These are phyloP conservation scores for Erythrocercus mccallii DNA, from an alignment of 2,113 vertebrate species.

Conservation along the genomic window DNA sequence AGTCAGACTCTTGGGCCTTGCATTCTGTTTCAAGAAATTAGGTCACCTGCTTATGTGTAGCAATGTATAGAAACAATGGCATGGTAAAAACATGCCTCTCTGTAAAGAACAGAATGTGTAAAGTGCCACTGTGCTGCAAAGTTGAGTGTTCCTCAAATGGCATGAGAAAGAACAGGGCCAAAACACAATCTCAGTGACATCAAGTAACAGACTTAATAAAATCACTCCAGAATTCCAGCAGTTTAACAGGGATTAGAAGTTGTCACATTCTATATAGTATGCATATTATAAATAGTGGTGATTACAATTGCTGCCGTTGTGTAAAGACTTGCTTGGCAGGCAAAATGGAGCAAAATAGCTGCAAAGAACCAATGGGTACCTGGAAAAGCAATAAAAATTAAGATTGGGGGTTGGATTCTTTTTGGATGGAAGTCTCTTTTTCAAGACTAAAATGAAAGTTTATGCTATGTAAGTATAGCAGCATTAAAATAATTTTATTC, in stretches of 20 bases:
- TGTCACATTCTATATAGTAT: background rate
- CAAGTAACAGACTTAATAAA: background rate
- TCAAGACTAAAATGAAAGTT: background rate
- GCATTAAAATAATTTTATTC: background rate
- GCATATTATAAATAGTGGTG: background rate
- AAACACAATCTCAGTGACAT: background rate
- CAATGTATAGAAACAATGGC: background rate
- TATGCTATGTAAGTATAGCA: background rate
- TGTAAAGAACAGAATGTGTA: background rate
- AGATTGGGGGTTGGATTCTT: background rate
- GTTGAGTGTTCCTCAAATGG: background rate
- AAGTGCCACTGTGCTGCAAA: constrained; percentile 3
- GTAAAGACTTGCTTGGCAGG: background rate
- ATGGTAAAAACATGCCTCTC: background rate
- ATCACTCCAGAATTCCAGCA: background rate
- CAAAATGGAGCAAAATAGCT: background rate
- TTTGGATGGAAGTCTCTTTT: background rate
- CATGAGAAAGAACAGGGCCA: background rate
- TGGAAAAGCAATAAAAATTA: constrained; percentile 18
- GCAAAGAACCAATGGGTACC: background rate
- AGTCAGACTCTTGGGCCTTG: background rate
- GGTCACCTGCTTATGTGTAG: constrained; percentile 3
- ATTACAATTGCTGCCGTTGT: background rate
- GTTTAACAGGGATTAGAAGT: background rate
- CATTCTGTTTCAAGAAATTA: constrained; percentile 2